Evolutionary conservation across 2,797 vertebrate species (phyloP).

Genomic region (Malacoctenus gilli): DNA sequence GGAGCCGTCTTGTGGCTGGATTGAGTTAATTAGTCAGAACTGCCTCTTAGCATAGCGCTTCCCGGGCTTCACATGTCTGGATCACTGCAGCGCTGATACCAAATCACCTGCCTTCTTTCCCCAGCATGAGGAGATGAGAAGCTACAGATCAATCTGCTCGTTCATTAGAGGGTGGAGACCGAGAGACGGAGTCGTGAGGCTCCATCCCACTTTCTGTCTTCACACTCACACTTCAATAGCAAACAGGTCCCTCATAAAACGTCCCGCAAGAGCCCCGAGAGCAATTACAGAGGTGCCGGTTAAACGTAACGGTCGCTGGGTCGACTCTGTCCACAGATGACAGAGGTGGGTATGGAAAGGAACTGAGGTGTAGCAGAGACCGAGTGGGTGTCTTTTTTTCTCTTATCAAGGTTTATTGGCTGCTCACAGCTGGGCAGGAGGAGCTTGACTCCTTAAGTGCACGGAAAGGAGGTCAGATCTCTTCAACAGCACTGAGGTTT

Average conservation of each 20-base stretch:
- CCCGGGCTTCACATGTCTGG: constrained; percentile 67
- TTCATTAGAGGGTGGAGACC: no score
- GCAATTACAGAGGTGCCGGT: constrained; percentile 65
- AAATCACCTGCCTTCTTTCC: constrained; percentile 72
- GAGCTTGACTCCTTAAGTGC: constrained; percentile 59
- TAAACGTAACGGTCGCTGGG: constrained; percentile 60
- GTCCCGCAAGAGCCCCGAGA: constrained; percentile 58
- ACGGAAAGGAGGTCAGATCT: constrained; percentile 68
- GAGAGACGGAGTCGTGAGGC: constrained; percentile 62
- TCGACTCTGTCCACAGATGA: constrained; percentile 60
- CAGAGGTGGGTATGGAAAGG: constrained; percentile 26
- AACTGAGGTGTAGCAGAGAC: constrained; percentile 35
- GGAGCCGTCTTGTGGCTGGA: constrained; percentile 56
- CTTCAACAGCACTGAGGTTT: constrained; percentile 53
- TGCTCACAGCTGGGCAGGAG: constrained; percentile 51
- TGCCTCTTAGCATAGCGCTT: constrained; percentile 59
- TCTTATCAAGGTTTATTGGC: constrained; percentile 45
- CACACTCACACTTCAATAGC: no score
- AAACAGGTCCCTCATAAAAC: no score
- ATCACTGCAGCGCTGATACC: constrained; percentile 51
- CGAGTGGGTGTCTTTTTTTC: constrained; percentile 56
- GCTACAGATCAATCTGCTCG: constrained; percentile 49
- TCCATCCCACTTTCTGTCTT: constrained; percentile 64
- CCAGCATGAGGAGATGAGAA: constrained; percentile 34
- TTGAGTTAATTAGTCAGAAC: constrained; percentile 73